phyloP scores from a whole-genome alignment of 2,797 vertebrate species.

The Gouania willdenowi region DNA sequence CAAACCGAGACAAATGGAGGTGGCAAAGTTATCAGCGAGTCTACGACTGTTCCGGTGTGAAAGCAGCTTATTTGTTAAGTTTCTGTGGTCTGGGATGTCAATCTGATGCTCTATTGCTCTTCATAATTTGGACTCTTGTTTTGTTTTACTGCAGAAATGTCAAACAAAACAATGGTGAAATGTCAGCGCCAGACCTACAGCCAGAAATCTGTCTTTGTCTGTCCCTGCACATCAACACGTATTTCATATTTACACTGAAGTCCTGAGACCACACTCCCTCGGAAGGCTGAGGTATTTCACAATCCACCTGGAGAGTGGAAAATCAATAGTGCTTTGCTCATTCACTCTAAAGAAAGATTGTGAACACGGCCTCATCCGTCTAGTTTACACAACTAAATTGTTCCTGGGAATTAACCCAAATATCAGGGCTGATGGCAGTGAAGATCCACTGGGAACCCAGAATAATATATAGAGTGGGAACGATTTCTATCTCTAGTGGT shows the following conservation, averaged over 20 bases:
- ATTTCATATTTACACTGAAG: slow-evolving; percentile 51
- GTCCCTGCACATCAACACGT: slow-evolving; percentile 4
- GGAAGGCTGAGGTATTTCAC: slow-evolving; percentile 47
- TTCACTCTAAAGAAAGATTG: slow-evolving; percentile 38
- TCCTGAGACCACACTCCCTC: slow-evolving; percentile 22
- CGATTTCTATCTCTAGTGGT: slow-evolving; percentile 5
- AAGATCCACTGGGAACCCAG: background rate
- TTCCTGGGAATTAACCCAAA: slow-evolving; percentile 47
- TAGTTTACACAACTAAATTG: slow-evolving; percentile 47
- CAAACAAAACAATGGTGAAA: slow-evolving; percentile 52
- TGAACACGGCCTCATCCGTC: slow-evolving; percentile 46
- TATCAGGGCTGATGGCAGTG: slow-evolving; percentile 29
- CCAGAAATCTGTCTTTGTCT: slow-evolving; percentile 23
- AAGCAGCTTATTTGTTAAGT: background rate
- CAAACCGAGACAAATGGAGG: too few relatives aligned
- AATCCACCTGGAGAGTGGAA: slow-evolving; percentile 60
- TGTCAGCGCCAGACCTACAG: slow-evolving; percentile 48
- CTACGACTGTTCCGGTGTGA: too few relatives aligned
- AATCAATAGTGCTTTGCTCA: slow-evolving; percentile 64
- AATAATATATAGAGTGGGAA: slow-evolving; percentile 3
- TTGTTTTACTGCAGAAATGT: slow-evolving; percentile 62
- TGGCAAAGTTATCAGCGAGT: too few relatives aligned
- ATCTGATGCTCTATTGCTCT: slow-evolving; percentile 17
- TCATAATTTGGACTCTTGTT: slow-evolving; percentile 53
- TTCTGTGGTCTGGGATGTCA: slow-evolving; percentile 14